Evolutionary conservation across 2,113 vertebrate genomes (phyloP).

Genomic region (Mustela nigripes): DNA sequence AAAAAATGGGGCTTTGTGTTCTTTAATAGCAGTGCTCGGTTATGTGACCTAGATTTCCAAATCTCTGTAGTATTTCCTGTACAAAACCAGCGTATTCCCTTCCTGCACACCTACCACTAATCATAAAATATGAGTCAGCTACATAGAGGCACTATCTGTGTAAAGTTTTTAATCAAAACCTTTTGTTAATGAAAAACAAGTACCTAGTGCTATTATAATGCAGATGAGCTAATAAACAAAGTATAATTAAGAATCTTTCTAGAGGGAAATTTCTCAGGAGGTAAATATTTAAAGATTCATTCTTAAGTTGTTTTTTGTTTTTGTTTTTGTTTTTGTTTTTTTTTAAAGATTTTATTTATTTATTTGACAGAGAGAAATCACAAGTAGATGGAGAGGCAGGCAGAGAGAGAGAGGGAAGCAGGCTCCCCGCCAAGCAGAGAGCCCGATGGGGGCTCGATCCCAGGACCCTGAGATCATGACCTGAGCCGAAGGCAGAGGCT

Average conservation of each 20-base stretch:
- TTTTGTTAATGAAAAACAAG: slow-evolving; percentile 85
- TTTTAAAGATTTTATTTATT: no score
- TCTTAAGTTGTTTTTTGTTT: not conserved
- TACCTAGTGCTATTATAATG: slow-evolving; percentile 71
- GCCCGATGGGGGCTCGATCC: no score
- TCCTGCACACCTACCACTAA: slow-evolving; percentile 82
- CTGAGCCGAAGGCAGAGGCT: no score
- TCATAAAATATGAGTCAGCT: slow-evolving; percentile 86
- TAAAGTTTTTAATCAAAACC: slow-evolving; percentile 83
- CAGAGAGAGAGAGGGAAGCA: no score
- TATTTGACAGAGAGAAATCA: no score
- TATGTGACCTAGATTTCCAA: slow-evolving; percentile 88
- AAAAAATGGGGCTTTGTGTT: slow-evolving; percentile 19
- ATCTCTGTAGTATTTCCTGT: slow-evolving; percentile 85
- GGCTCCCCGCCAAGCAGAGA: no score
- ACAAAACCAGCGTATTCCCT: slow-evolving; percentile 81
- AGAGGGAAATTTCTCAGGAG: slow-evolving; percentile 41
- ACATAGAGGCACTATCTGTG: slow-evolving; percentile 75
- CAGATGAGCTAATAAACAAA: slow-evolving; percentile 75
- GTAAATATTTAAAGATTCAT: slow-evolving; percentile 64
- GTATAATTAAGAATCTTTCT: slow-evolving; percentile 68
- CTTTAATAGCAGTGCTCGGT: slow-evolving; percentile 67
- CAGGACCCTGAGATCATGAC: no score
- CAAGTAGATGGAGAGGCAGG: no score
- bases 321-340: no score